Conservation (phyloP, 2,113 vertebrate genomes). For the Xerus inauris region DNA sequence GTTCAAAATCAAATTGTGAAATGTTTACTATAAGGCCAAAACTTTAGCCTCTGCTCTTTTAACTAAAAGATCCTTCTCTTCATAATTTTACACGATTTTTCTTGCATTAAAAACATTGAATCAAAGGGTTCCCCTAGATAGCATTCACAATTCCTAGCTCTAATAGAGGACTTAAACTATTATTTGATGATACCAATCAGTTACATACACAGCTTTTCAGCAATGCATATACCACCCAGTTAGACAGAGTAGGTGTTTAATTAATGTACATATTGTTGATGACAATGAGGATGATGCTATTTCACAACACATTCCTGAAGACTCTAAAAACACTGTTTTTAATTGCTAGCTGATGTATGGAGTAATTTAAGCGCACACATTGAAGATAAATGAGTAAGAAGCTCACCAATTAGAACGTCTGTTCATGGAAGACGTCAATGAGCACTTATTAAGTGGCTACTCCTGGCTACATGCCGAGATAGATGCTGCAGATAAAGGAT, state of each 20-base stretch:
- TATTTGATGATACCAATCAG: conserved; percentile 18
- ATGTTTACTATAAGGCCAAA: not conserved
- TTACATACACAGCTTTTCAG: not conserved
- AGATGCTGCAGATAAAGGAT: not conserved
- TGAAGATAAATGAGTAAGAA: conserved; percentile 10
- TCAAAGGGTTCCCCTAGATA: not conserved
- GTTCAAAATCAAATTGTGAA: not conserved
- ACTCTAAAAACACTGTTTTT: not conserved
- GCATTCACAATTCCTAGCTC: not conserved
- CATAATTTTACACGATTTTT: conserved; percentile 22
- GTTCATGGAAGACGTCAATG: not conserved
- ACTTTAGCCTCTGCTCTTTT: not conserved
- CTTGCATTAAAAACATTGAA: not conserved
- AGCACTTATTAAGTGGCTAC: not conserved
- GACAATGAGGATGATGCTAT: conserved; percentile 8
- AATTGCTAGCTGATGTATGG: conserved; percentile 41
- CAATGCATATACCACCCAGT: not conserved
- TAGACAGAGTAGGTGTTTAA: not conserved
- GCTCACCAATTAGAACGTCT: conserved; percentile 22
- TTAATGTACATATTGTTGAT: not conserved
- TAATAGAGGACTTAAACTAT: not conserved
- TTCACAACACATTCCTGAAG: conserved; percentile 22
- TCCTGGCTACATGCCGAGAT: not conserved
- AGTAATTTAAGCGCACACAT: not conserved
- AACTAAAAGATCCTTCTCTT: not conserved